Conservation (phyloP, 1,140 invertebrate species). For the Eumeta japonica region DNA sequence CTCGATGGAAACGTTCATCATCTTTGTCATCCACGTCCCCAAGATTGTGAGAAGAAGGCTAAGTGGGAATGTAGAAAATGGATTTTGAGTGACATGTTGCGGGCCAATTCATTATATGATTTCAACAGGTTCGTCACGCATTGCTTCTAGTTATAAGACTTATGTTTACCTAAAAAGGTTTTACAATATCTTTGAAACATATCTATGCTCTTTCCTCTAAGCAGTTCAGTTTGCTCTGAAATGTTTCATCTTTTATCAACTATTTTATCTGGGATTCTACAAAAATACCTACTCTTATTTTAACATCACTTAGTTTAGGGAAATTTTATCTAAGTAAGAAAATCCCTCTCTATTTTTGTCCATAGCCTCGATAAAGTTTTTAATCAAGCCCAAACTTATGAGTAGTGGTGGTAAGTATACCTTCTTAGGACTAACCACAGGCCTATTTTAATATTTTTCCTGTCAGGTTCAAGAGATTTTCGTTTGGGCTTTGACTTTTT, state of each 20-base stretch:
- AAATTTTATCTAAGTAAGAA: constrained; percentile 24
- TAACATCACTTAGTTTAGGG: constrained; percentile 23
- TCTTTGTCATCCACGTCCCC: no score
- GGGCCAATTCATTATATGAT: no score
- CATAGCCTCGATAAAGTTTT: constrained; percentile 40
- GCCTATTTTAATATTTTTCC: background rate
- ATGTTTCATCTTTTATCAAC: constrained; percentile 13
- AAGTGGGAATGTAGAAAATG: no score
- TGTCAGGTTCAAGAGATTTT: background rate
- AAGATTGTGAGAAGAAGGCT: no score
- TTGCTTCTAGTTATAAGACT: no score
- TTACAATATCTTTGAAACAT: constrained; percentile 9
- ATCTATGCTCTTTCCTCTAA: constrained; percentile 10
- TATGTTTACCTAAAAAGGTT: constrained; percentile 12
- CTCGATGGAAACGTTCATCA: no score
- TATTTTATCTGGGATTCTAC: constrained; percentile 19
- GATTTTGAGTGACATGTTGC: no score
- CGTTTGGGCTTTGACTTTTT: background rate
- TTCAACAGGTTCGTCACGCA: no score
- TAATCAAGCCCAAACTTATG: constrained; percentile 38
- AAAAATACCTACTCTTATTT: constrained; percentile 32
- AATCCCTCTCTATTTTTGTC: constrained; percentile 27
- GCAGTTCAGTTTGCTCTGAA: constrained; percentile 8
- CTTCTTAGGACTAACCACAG: constrained; percentile 6
- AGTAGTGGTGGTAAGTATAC: constrained; percentile 23